Base-by-base conservation (phyloP, 2,113 vertebrate species). In the Corythoichthys haematopterus region DNA sequence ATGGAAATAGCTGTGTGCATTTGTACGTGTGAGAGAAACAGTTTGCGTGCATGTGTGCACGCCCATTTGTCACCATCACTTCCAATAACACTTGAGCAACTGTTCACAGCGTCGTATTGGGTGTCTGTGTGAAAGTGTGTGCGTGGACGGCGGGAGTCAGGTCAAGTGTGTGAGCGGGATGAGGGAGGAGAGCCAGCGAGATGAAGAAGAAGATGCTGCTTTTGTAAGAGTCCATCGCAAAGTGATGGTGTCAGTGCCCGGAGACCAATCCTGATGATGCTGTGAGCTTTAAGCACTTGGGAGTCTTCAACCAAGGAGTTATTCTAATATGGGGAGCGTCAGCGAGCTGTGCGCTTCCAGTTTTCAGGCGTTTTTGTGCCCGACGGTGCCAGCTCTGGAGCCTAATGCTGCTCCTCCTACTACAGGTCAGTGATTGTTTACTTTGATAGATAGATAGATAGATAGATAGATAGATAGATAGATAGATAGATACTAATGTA, bases 271-370 rank as follows among this genome's bases (percentile, higher is more conserved):
- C 38, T 61, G 59, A 61, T 11, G 70, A 57, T 13, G 11, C 15
- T 1, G 43, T 28, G 50, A 51, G 40, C 6, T 36, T 66, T 3
- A 12, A 55, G 15, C 1, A 0, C 50, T 43, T 38, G 55, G 70
- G 66, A 14, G 37, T 45, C 64, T 20, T 16, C 62, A 62, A 82
- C 77, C 55, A 35, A 57, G 4, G 33, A 36, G 11, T 4, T 11
- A 37, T 6, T 77, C 68, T 65, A 63, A 72, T 74, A 96, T 96
- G 94, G 94, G 93, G 83, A 94, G 93, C 0, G 94, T 96, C 69
- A 94, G 94, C 60, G 93, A 95, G 89, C 93, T 96, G 68, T 96
- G 94, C 47, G 93, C 92, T 40, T 95, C 94, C 88, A 96, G 94
- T 67, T 94, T 96, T 83, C 94, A 96, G 91, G 94, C 94, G 0